These are phyloP conservation scores for Charanyca ferruginea DNA, from an alignment of 2,888 invertebrate species.

Conservation along the genomic window DNA sequence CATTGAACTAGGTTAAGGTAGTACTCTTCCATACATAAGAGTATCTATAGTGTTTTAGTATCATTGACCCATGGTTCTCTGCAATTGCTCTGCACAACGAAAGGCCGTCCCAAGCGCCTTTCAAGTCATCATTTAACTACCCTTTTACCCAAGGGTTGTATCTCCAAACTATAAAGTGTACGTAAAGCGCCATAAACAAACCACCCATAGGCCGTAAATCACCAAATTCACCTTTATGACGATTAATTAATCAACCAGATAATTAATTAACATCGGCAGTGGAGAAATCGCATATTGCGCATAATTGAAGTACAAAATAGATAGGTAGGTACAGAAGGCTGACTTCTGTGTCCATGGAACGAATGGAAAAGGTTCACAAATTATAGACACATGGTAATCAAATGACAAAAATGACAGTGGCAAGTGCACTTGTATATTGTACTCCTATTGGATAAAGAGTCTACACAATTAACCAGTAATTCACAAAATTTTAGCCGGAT, in stretches of 20 bases:
- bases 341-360: neutral
- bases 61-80: neutral
- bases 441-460: too few species aligned
- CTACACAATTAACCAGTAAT: too few species aligned
- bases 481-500: too few species aligned
- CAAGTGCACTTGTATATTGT: neutral
- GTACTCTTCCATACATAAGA: neutral
- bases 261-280: conserved; percentile 60
- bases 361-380: neutral
- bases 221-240: conserved; percentile 45
- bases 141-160: conserved; percentile 18
- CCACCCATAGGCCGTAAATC: conserved; percentile 54
- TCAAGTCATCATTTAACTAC: conserved; percentile 18
- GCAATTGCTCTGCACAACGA: neutral
- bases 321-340: conserved; percentile 1
- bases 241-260: conserved; percentile 58
- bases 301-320: conserved; percentile 55
- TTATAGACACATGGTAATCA: neutral
- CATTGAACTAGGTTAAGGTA: too few species aligned
- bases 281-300: conserved; percentile 57
- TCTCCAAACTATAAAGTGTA: conserved; percentile 7
- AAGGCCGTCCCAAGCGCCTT: neutral
- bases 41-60: neutral
- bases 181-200: conserved; percentile 42
- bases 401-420: neutral